Conservation (phyloP, 2,888 invertebrate species). For the Eupeodes latifasciatus region DNA sequence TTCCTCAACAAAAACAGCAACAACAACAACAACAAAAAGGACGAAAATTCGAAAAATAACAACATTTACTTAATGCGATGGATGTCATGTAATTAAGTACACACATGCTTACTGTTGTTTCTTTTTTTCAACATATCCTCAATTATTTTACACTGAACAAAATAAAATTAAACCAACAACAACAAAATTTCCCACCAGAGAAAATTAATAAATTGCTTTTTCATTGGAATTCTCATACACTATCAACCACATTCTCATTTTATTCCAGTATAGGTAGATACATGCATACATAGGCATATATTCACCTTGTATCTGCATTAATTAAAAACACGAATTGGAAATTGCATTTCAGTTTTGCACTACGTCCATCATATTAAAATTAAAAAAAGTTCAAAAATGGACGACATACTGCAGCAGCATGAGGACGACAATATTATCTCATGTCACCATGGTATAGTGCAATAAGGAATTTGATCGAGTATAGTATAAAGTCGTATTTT, state of each 20-base stretch:
- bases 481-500: background rate
- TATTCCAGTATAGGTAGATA: background rate
- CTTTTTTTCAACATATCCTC: slow-evolving; percentile 17
- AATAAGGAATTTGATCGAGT: slow-evolving; percentile 58
- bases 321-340: slow-evolving; percentile 62
- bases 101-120: slow-evolving; percentile 40
- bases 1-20: slow-evolving; percentile 1
- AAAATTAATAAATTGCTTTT: slow-evolving; percentile 71
- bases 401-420: slow-evolving; percentile 40
- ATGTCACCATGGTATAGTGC: slow-evolving; percentile 49
- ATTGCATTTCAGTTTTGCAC: slow-evolving; percentile 64
- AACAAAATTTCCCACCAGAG: slow-evolving; percentile 44
- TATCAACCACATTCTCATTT: background rate
- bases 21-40: background rate
- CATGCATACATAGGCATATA: background rate
- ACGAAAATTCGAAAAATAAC: background rate
- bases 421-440: slow-evolving; percentile 38
- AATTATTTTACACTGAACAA: slow-evolving; percentile 42
- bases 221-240: slow-evolving; percentile 38
- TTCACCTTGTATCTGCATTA: slow-evolving; percentile 53
- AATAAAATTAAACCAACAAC: background rate
- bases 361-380: slow-evolving; percentile 57
- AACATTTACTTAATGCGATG: slow-evolving; percentile 44
- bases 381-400: background rate
- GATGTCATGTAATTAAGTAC: slow-evolving; percentile 65